A percentile compares a stretch with the other conserved stretches of the same genome.
phyloP scores from a whole-genome alignment of 2,113 vertebrate genomes.

The Apistogramma diplotaenia region DNA sequence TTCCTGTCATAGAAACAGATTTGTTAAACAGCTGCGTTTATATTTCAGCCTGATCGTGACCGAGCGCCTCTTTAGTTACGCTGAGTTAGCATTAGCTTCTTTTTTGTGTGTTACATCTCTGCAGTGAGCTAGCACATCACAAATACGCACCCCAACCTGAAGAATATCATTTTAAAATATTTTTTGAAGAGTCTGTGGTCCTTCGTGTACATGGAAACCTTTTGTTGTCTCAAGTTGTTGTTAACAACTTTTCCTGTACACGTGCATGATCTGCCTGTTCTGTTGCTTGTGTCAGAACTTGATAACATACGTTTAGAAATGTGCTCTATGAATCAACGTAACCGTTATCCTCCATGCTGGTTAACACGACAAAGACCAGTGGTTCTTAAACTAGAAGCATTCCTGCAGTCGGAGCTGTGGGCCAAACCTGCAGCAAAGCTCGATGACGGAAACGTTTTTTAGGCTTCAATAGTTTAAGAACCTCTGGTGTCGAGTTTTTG shows the following conservation, averaged over 20 bases:
- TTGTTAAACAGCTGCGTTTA: neutral
- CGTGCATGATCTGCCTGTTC: conserved; percentile 81
- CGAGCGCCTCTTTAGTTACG: neutral
- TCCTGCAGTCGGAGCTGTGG: neutral
- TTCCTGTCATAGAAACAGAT: neutral
- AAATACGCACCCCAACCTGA: conserved; percentile 52
- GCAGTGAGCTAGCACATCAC: neutral
- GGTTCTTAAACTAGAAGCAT: conserved; percentile 37
- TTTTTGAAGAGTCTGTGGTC: conserved; percentile 73
- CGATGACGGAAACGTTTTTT: neutral
- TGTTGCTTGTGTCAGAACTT: neutral
- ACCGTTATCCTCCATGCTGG: neutral
- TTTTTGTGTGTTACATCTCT: neutral
- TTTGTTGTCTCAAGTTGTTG: conserved; percentile 84
- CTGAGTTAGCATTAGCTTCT: neutral
- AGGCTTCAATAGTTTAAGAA: conserved; percentile 22
- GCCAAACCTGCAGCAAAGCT: neutral
- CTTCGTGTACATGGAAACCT: conserved; percentile 92
- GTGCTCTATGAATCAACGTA: neutral
- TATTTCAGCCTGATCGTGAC: neutral
- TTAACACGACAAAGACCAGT: neutral
- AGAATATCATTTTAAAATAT: conserved; percentile 98
- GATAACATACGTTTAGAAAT: neutral
- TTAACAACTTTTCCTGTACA: conserved; percentile 89
- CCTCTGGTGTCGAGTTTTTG: conserved; percentile 8